Evolutionary conservation across 2,113 vertebrate species (phyloP), one percentile per base, ranked within the genome.

Genomic region (Oreochromis spilurus): DNA sequence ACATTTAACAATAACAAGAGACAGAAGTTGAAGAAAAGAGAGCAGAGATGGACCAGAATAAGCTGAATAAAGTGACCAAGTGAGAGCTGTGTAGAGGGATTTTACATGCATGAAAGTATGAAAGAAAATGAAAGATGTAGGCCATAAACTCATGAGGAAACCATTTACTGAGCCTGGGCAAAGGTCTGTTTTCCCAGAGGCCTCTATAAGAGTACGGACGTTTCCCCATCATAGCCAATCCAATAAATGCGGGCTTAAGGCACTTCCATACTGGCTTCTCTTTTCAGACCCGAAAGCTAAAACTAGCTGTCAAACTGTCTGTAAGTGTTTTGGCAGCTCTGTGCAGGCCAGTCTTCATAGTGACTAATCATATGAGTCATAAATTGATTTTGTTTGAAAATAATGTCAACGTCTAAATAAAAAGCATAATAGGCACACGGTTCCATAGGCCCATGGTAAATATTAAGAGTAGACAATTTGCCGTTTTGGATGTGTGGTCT

Each of bases 141-240:
- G 31, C 2, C 2, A 65, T 5, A 8, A 38, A 21, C 34, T 6
- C 34, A 65, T 5, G 17, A 8, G 60, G 60, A 38, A 65, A 38
- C 31, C 9, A 62, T 62, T 36, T 62, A 36, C 31, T 62, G 31
- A n/a, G 31, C 58, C n/a, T 11, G 31, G 31, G 31, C 9, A 4
- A 31, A 2, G 60, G 31, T 65, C 60, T 65, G 31, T 36, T 65
- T 65, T 36, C 17, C 31, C 58, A 62, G 58, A 36, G 58, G 31
- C 58, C 31, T 65, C 31, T 65, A 65, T 36, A 65, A 31, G 60
- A 65, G 60, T 9, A 65, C 2, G 4, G 31, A 65, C 0, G 0
- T 7, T 65, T 65, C 60, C 60, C 31, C 10, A 3, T n/a, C 31
- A 36, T 12, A 36, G 60, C 60, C 60, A 65, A n/a, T n/a, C 60